Percentiles rank a stretch among this genome's conserved stretches.
Conservation (phyloP, 92 coral and sea anemone genomes). For the Ricordea florida region DNA sequence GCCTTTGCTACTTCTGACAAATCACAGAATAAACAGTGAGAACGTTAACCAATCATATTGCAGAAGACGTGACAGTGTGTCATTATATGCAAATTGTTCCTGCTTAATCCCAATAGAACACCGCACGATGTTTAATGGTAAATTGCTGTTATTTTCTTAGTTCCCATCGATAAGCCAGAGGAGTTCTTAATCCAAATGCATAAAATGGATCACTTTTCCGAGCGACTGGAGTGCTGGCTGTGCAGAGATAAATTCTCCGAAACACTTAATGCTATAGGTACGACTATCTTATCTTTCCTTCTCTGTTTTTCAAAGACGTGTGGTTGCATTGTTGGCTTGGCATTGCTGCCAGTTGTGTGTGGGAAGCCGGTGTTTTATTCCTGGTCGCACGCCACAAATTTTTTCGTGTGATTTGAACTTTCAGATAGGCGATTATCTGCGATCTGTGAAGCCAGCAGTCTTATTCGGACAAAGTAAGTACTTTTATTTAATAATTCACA, state of each 20-base stretch:
- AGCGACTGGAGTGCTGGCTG: constrained; percentile 95
- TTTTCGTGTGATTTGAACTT: background rate
- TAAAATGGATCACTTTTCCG: constrained; percentile 95
- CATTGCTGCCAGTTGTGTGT: no score
- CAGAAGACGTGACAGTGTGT: no score
- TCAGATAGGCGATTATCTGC: constrained; percentile 88
- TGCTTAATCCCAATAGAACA: no score
- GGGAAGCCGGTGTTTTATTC: no score
- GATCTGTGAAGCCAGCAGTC: constrained; percentile 81
- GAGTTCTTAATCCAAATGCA: constrained; percentile 86
- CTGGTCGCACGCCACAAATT: no score
- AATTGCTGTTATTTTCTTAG: constrained; percentile 24
- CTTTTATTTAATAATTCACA: no score
- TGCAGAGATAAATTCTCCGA: constrained; percentile 88
- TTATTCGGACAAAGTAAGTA: constrained; percentile 79
- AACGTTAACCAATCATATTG: no score
- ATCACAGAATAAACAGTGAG: no score
- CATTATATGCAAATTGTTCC: no score
- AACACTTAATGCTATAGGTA: constrained; percentile 76
- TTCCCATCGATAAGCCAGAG: constrained; percentile 93
- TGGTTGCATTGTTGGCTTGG: no score
- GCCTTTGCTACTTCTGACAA: no score
- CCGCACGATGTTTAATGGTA: background rate
- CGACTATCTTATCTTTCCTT: background rate
- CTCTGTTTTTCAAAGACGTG: background rate